Conservation (phyloP, 2,113 vertebrate genomes). For the Salvelinus alpinus region DNA sequence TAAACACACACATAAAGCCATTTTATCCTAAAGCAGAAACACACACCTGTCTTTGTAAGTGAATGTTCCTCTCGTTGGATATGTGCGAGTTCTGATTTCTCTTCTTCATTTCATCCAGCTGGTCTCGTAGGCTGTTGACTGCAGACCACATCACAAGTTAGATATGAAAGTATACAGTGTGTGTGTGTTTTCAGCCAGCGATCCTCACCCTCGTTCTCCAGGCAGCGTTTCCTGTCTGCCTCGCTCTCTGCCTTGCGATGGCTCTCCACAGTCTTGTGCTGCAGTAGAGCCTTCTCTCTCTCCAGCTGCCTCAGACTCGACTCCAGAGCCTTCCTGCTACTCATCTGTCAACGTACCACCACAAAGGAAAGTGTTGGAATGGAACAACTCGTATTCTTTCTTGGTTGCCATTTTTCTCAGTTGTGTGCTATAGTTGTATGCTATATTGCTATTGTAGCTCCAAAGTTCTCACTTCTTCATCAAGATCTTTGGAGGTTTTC, state of each 20-base stretch:
- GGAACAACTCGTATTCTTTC: too few relatives aligned
- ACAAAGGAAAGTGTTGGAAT: too few relatives aligned
- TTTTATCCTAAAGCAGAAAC: not conserved
- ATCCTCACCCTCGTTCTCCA: conserved; percentile 88
- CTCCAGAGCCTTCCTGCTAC: conserved; percentile 85
- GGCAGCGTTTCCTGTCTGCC: conserved; percentile 86
- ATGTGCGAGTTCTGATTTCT: conserved; percentile 92
- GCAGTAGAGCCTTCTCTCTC: conserved; percentile 90
- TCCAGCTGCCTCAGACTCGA: conserved; percentile 87
- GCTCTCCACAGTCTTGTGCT: conserved; percentile 90
- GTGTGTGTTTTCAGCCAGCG: not conserved
- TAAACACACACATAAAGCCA: not conserved
- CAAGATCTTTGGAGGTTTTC: conserved; percentile 89
- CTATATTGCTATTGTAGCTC: conserved; percentile 12
- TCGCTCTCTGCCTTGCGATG: conserved; percentile 90
- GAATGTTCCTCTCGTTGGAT: conserved; percentile 89
- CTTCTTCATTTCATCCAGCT: conserved; percentile 92
- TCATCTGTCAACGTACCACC: conserved; percentile 74
- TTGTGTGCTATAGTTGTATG: too few relatives aligned
- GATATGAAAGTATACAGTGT: conserved; percentile 67
- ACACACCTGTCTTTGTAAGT: conserved; percentile 90
- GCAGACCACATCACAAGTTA: conserved; percentile 87
- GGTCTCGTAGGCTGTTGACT: conserved; percentile 95
- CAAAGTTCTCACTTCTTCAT: conserved; percentile 94
- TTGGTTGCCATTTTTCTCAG: too few relatives aligned